Conservation (phyloP, 2,888 invertebrate genomes). For the Saturnia japonica region DNA sequence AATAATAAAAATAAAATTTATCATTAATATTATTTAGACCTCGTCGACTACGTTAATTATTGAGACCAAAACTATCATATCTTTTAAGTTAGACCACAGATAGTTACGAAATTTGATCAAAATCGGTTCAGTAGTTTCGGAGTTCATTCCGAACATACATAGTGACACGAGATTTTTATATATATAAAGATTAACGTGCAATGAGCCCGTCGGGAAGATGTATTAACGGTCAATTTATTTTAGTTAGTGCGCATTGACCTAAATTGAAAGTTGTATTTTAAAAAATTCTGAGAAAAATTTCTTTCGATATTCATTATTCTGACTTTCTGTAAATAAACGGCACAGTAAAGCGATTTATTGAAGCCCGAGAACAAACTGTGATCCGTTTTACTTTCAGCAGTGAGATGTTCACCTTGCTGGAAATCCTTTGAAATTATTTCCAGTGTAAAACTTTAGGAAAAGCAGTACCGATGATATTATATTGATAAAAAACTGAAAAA, state of each 20-base stretch:
- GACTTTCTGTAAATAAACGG: not conserved
- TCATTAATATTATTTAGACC: too few relatives aligned
- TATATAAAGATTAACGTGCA: too few relatives aligned
- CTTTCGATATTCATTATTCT: not conserved
- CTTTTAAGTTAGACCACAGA: too few relatives aligned
- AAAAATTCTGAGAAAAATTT: not conserved
- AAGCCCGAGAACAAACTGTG: not conserved
- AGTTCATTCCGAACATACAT: too few relatives aligned
- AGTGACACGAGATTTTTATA: not conserved
- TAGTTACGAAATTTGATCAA: too few relatives aligned
- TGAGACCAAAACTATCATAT: too few relatives aligned
- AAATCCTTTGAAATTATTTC: not conserved
- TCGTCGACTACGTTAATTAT: too few relatives aligned
- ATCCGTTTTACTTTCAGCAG: not conserved
- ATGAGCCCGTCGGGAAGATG: not conserved
- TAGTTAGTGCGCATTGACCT: not conserved
- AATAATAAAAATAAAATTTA: too few relatives aligned
- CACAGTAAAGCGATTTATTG: not conserved
- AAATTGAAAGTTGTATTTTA: not conserved
- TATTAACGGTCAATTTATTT: not conserved
- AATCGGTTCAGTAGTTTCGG: too few relatives aligned
- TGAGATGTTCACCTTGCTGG: not conserved
- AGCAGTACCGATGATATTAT: not conserved
- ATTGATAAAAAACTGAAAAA: not conserved
- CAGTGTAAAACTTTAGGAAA: not conserved